Percentiles rank a stretch among this genome's conserved stretches.
phyloP scores from a whole-genome alignment of 2,797 vertebrate genomes.

The Astyanax mexicanus region DNA sequence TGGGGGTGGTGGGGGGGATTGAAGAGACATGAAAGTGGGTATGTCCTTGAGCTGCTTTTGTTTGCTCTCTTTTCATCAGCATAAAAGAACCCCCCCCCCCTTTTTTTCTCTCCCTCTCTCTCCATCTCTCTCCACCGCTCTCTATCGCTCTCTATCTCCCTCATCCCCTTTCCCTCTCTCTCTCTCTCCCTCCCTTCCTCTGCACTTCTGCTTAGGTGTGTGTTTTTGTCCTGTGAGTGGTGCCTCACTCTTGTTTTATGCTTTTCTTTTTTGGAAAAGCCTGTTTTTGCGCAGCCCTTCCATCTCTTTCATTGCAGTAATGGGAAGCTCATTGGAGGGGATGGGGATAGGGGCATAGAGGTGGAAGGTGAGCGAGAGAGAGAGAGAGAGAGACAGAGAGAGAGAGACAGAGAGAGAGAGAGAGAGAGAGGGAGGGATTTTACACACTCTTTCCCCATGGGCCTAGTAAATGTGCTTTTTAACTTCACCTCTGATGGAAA shows the following conservation, averaged over 20 bases:
- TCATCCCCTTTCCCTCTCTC: neutral
- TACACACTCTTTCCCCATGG: slow-evolving; percentile 58
- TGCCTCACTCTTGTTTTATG: slow-evolving; percentile 12
- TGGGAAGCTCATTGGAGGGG: slow-evolving; percentile 40
- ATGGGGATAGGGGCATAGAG: slow-evolving; percentile 26
- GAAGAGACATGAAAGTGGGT: slow-evolving; percentile 56
- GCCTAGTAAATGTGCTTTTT: slow-evolving; percentile 72
- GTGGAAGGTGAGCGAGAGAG: slow-evolving; percentile 20
- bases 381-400: slow-evolving; percentile 7
- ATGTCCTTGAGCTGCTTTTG: slow-evolving; percentile 75
- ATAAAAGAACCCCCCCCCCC: slow-evolving; percentile 48
- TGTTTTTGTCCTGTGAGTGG: slow-evolving; percentile 50
- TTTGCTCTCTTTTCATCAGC: slow-evolving; percentile 64
- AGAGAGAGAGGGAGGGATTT: slow-evolving; percentile 29
- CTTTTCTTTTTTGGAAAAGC: slow-evolving; percentile 37
- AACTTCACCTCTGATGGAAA: slow-evolving; percentile 64
- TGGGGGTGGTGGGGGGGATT: slow-evolving; percentile 65
- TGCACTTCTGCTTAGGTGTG: slow-evolving; percentile 49
- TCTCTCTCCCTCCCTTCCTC: slow-evolving; percentile 4
- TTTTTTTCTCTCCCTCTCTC: neutral
- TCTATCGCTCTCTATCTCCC: slow-evolving; percentile 22
- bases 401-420: slow-evolving; percentile 14
- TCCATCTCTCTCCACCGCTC: neutral
- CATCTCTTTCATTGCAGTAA: slow-evolving; percentile 39
- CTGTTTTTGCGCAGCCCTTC: slow-evolving; percentile 29